Conservation (phyloP, 2,888 invertebrate species). For the Drosophila villosipedis region DNA sequence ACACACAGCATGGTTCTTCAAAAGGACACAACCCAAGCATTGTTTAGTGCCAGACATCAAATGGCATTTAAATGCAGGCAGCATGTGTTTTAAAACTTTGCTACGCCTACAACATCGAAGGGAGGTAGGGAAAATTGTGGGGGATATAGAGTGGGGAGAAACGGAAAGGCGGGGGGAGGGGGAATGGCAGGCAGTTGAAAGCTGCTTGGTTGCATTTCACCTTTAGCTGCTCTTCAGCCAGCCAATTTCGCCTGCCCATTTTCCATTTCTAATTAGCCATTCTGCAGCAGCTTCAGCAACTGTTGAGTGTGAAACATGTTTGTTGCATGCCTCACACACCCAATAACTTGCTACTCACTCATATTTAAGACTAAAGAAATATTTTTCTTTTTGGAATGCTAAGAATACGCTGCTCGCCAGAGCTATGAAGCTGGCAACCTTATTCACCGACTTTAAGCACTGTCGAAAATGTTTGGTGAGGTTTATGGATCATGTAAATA, state of each 20-base stretch:
- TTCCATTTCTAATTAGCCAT: slow-evolving; percentile 3
- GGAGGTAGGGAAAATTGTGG: background rate
- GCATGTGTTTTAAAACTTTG: slow-evolving; percentile 41
- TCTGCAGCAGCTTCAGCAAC: slow-evolving; percentile 2
- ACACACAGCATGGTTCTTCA: slow-evolving; percentile 38
- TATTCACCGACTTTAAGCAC: background rate
- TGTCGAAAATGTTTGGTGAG: background rate
- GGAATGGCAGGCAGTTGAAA: background rate
- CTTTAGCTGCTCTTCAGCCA: slow-evolving; percentile 13
- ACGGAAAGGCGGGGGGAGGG: no score
- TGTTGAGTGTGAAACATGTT: slow-evolving; percentile 20
- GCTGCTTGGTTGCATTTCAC: slow-evolving; percentile 10
- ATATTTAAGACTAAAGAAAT: background rate
- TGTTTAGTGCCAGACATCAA: slow-evolving; percentile 68
- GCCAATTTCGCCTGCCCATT: background rate
- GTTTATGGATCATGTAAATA: background rate
- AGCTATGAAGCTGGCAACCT: background rate
- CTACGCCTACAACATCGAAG: slow-evolving; percentile 7
- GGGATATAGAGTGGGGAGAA: no score
- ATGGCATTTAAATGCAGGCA: slow-evolving; percentile 74
- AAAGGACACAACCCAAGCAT: slow-evolving; percentile 68
- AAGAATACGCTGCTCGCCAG: background rate
- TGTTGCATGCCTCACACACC: slow-evolving; percentile 6
- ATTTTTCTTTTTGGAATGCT: background rate
- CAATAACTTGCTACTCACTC: slow-evolving; percentile 4